Conservation (phyloP, 2,888 invertebrate genomes). For the Lymantria dispar region DNA sequence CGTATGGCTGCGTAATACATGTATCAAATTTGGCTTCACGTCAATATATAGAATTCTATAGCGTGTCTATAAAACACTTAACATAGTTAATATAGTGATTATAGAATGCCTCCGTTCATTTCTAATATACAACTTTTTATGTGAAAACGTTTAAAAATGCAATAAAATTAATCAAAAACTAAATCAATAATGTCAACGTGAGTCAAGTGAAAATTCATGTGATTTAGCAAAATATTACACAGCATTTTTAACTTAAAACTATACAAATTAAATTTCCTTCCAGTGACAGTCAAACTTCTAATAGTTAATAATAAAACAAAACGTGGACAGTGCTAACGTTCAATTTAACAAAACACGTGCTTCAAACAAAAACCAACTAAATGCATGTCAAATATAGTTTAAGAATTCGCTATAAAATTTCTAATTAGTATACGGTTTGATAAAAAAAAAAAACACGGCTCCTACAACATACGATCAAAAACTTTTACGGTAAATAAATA, state of each 20-base stretch:
- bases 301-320: no score
- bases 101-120: conserved; percentile 24
- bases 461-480: no score
- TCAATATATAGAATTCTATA: conserved; percentile 27
- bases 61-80: conserved; percentile 18
- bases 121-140: conserved; percentile 46
- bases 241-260: conserved; percentile 35
- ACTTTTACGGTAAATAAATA: no score
- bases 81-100: conserved; percentile 7
- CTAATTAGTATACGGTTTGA: no score
- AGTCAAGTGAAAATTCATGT: background rate
- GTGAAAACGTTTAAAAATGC: conserved; percentile 55
- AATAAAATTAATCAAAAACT: conserved; percentile 26
- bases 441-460: no score
- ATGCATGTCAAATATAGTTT: no score
- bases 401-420: no score
- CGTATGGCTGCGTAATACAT: conserved; percentile 12
- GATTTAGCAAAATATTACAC: conserved; percentile 14
- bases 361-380: no score
- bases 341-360: no score
- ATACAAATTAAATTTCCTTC: conserved; percentile 13
- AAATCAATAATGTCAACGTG: conserved; percentile 10
- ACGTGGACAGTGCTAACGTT: no score
- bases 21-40: conserved; percentile 30
- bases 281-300: no score